Percentiles rank a stretch among this genome's conserved stretches.
phyloP scores from a whole-genome alignment of 2,888 invertebrate species.

The Dolichomitus sp. region DNA sequence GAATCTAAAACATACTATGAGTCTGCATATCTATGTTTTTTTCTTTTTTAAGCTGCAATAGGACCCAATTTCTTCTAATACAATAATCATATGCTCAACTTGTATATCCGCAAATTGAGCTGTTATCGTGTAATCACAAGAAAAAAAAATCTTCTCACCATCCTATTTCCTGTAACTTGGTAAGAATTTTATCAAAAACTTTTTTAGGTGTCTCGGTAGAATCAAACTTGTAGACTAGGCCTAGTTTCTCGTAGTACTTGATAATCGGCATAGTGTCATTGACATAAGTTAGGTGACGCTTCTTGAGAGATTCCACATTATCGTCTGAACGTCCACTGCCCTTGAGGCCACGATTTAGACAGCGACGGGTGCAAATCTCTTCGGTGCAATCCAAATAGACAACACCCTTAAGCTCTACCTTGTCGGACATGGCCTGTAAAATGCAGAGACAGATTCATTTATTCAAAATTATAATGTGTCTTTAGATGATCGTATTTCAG shows the following conservation, averaged over 20 bases:
- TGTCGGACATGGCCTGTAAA: slow-evolving; percentile 92
- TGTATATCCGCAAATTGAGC: not conserved
- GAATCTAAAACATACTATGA: slow-evolving; percentile 28
- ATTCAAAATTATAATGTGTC: no score
- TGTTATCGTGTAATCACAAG: no score
- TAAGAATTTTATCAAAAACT: slow-evolving; percentile 89
- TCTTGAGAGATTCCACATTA: slow-evolving; percentile 95
- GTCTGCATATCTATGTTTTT: slow-evolving; percentile 15
- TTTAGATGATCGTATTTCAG: no score
- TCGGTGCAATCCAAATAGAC: slow-evolving; percentile 96
- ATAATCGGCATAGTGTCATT: slow-evolving; percentile 97
- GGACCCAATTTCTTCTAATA: not conserved
- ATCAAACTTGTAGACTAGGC: slow-evolving; percentile 92
- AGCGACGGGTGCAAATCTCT: slow-evolving; percentile 94
- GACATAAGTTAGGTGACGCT: slow-evolving; percentile 95
- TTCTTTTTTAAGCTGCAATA: not conserved
- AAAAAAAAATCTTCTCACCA: slow-evolving; percentile 73
- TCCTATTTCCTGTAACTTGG: slow-evolving; percentile 86
- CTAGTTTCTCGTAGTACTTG: slow-evolving; percentile 91
- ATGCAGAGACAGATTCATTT: no score
- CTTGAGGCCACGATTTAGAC: slow-evolving; percentile 94
- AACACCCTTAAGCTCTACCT: slow-evolving; percentile 94
- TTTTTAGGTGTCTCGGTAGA: slow-evolving; percentile 90
- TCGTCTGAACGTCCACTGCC: slow-evolving; percentile 98
- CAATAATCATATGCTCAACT: not conserved